These are phyloP conservation scores for Chaetophractus vellerosus DNA, from an alignment of 2,797 vertebrate species.

Conservation along the genomic window DNA sequence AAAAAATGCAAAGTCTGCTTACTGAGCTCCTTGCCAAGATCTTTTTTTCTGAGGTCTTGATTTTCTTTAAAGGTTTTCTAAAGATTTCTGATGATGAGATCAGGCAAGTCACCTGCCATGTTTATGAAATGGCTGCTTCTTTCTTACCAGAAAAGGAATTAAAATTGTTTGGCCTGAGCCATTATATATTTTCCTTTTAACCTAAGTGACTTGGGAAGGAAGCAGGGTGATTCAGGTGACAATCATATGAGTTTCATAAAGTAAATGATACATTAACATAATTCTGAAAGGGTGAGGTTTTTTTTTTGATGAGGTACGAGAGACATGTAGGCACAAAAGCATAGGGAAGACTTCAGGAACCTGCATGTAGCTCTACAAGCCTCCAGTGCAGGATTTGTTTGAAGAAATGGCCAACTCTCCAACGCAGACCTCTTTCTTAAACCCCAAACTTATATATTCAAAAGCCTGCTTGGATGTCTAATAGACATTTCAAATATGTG, in stretches of 20 bases:
- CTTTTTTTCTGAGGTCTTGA: constrained; percentile 39
- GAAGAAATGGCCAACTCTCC: neutral
- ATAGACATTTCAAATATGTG: neutral
- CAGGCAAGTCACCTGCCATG: neutral
- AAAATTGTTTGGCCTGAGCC: neutral
- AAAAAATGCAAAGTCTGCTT: constrained; percentile 59
- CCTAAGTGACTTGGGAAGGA: neutral
- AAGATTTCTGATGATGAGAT: constrained; percentile 51
- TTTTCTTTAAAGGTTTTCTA: constrained; percentile 62
- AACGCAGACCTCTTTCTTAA: neutral
- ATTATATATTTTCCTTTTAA: constrained; percentile 11
- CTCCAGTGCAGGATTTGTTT: neutral
- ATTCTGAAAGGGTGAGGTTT: constrained; percentile 10
- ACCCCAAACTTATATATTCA: neutral
- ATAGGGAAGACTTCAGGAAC: neutral
- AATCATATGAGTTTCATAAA: constrained; percentile 52
- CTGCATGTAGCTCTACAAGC: neutral
- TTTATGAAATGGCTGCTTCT: constrained; percentile 49
- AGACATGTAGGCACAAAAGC: neutral
- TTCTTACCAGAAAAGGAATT: neutral
- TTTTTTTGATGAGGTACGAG: neutral
- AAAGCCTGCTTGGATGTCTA: neutral
- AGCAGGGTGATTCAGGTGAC: constrained; percentile 40
- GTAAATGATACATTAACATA: neutral
- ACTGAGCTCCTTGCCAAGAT: neutral